Evolutionary conservation across 1,140 invertebrate species (phyloP), one percentile per base, ranked within the genome.

Genomic region (Hypothenemus hampei): DNA sequence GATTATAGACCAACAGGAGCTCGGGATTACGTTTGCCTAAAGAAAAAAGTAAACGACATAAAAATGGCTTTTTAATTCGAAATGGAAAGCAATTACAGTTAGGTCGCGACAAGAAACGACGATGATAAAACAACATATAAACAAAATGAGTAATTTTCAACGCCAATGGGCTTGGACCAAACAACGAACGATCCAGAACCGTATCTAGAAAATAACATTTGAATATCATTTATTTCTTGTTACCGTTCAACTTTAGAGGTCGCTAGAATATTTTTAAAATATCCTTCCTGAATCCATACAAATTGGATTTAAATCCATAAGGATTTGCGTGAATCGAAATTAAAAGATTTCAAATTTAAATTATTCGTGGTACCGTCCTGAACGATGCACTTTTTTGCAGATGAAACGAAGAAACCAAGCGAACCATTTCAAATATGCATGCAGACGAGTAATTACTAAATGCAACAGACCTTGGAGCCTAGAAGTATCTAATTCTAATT

Each of bases 381-480:
- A 29, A 7, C 6, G 46, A 48, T 48, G 46, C 11, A 26, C 10
- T 35, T 39, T 48, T 45, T 48, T 48, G 46, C 48, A 39, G 36
- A 41, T 20, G 48, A 41, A 51, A 52, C 43, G 40, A 46, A 53
- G 40, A 46, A 53, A 53, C 13, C 37, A 36, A 53, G 51, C 40
- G 51, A 45, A 46, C 40, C 40, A 36, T 53, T 29, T 44, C 29
- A 46, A 45, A 53, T 35, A 53, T 53, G 26, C 40, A 53, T 45
- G 51, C 51, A 53, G 51, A 53, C 39, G 37, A 39, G 29, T 53
- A 53, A 53, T 53, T 53, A 53, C 51, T 23, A 45, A 53, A 44
- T 21, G 40, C 51, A 53, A 29, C 40, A 46, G 51, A 53, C 51
- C 51, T 53, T 53, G 35, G 51, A 36, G 36, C 40, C 15, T n/a